phyloP scores from a whole-genome alignment of 2,888 invertebrate species.

The Drosophila buzzatii region DNA sequence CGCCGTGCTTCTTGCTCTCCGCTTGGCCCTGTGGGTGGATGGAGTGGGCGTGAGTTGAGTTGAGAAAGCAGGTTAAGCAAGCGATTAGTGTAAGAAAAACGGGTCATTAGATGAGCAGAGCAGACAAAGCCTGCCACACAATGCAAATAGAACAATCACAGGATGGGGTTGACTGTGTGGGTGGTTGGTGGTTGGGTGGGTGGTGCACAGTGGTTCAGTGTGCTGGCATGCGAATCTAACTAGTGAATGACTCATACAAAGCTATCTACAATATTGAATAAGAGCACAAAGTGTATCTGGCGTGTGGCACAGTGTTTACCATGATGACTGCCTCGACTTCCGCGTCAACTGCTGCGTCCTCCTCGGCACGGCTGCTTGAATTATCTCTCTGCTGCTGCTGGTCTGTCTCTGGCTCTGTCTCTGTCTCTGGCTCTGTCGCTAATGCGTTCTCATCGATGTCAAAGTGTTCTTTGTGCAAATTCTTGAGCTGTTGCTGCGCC shows the following conservation, averaged over 20 bases:
- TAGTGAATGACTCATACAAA: slow-evolving; percentile 31
- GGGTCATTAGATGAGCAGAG: slow-evolving; percentile 61
- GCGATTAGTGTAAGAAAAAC: slow-evolving; percentile 25
- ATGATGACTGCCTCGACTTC: slow-evolving; percentile 76
- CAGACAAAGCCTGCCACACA: slow-evolving; percentile 37
- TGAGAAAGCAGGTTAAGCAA: slow-evolving; percentile 19
- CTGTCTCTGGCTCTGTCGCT: slow-evolving; percentile 12
- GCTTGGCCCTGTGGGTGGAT: slow-evolving; percentile 83
- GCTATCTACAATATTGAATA: slow-evolving; percentile 25
- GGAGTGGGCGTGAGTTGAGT: slow-evolving; percentile 8
- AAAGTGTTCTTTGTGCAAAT: slow-evolving; percentile 39
- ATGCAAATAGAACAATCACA: slow-evolving; percentile 30
- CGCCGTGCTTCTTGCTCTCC: slow-evolving; percentile 84
- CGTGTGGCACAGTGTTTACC: slow-evolving; percentile 51
- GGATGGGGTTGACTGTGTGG: not conserved
- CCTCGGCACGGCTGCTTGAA: slow-evolving; percentile 30
- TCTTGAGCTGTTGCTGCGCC: slow-evolving; percentile 10
- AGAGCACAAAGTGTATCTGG: slow-evolving; percentile 1
- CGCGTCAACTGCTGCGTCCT: slow-evolving; percentile 71
- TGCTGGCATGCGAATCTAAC: slow-evolving; percentile 30
- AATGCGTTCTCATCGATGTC: slow-evolving; percentile 44
- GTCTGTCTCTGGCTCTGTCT: slow-evolving; percentile 4
- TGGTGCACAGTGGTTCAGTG: slow-evolving; percentile 13
- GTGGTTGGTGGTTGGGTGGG: not conserved
- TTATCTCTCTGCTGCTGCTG: slow-evolving; percentile 9